Conservation (phyloP, 2,797 vertebrate genomes). For the Scolopax bukidnonensis region DNA sequence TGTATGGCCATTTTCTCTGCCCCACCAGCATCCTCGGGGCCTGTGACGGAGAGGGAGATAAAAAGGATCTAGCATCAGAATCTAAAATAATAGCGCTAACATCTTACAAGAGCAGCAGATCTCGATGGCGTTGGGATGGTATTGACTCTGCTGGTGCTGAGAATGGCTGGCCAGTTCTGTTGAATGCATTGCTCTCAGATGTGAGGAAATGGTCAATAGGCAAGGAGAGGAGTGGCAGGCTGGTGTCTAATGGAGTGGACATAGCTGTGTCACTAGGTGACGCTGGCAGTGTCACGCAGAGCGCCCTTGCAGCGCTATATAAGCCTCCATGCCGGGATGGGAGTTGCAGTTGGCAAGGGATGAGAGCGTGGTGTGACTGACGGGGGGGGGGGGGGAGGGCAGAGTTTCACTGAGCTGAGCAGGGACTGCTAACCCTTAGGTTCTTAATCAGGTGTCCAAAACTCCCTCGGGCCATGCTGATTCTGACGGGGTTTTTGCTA, state of each 20-base stretch:
- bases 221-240: background rate
- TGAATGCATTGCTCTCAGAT: accelerated
- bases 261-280: background rate
- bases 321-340: accelerated
- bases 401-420: background rate
- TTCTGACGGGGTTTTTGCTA: background rate
- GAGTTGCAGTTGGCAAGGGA: background rate
- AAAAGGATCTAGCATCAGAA: background rate
- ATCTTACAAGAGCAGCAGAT: background rate
- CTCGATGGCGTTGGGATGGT: background rate
- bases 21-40: background rate
- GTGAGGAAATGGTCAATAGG: background rate
- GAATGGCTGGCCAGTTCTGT: background rate
- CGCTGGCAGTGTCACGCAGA: background rate
- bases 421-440: background rate
- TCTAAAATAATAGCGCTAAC: background rate
- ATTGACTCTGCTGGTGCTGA: background rate
- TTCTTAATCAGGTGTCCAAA: background rate
- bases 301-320: background rate
- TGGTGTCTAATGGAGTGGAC: background rate
- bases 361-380: background rate
- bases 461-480: background rate
- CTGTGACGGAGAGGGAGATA: background rate
- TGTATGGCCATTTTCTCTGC: background rate
- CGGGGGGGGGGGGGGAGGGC: background rate